Evolutionary conservation across 2,888 invertebrate species (phyloP), one percentile per base, ranked within the genome.

Genomic region (Agrenia bidenticulata): DNA sequence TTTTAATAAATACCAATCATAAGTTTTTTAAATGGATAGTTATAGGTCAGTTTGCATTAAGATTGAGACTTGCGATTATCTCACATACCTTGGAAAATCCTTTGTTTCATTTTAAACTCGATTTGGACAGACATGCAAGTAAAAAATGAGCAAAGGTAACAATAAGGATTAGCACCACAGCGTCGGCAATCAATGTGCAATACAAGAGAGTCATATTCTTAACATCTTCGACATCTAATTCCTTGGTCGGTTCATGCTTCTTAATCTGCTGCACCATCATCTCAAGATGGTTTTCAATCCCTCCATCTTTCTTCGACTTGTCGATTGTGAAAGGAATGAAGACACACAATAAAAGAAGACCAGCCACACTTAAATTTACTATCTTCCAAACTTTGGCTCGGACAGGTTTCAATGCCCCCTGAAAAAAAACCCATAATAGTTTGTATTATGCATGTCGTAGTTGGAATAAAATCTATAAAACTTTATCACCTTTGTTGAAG

Each of bases 281-380:
- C 17, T 13, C n/a, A 13, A 55, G 21, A 55, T 55, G 55, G 13
- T 55, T n/a, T 13, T 7, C 7, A 7, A 55, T 55, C 15, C 55
- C 55, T 11, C 26, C 55, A 24, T 55, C 55, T 24, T 55, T 19
- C n/a, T 23, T 13, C 13, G n/a, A 13, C 15, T 32, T 26, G 32
- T 55, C 55, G 17, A 55, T 55, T 17, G 55, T 32, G n/a, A 55
- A 5, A 2, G 55, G 55, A 27, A 55, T 55, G 4, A 24, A 13
- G 55, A 27, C 11, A 26, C 55, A 55, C 5, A 26, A 9, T 11
- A 55, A 7, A 19, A 27, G 24, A 26, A 24, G 17, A 2, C 24
- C 5, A 13, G 37, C n/a, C 5, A 55, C 15, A 5, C 13, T 9
- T 11, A 32, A 55, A 15, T 55, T 23, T 4, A 55, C 11, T 2